A percentile compares a stretch with the other conserved stretches of the same genome.
Conservation (phyloP, 2,797 vertebrate genomes). For the Sebastiscus albofasciatus region DNA sequence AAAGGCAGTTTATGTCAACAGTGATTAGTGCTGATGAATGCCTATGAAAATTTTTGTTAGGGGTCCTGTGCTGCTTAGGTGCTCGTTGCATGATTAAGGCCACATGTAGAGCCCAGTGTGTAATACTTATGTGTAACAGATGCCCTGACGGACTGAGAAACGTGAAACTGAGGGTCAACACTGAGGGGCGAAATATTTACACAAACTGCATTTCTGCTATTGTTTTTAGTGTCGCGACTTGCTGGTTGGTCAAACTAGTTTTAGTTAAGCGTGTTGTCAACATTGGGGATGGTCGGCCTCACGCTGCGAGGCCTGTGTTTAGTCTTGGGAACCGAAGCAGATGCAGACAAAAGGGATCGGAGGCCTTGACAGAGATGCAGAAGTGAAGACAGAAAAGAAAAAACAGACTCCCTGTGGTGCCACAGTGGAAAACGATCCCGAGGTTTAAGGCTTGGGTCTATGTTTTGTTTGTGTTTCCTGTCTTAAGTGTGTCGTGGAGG, state of each 20-base stretch:
- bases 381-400: constrained; percentile 69
- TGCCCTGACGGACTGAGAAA: constrained; percentile 51
- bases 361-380: constrained; percentile 71
- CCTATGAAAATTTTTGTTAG: constrained; percentile 73
- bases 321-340: constrained; percentile 79
- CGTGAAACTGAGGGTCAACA: constrained; percentile 33
- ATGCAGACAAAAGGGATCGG: constrained; percentile 77
- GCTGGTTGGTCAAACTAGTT: constrained; percentile 40
- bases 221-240: constrained; percentile 35
- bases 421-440: constrained; percentile 79
- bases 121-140: constrained; percentile 72
- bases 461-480: constrained; percentile 80
- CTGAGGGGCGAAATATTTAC: constrained; percentile 35
- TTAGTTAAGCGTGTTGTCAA: constrained; percentile 65
- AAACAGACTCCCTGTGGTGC: constrained; percentile 75
- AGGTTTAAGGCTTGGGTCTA: constrained; percentile 70
- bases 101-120: constrained; percentile 69
- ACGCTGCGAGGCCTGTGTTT: constrained; percentile 70
- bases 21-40: constrained; percentile 79
- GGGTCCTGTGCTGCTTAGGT: constrained; percentile 64
- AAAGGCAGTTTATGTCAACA: constrained; percentile 79
- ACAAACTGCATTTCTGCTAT: constrained; percentile 26
- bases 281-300: constrained; percentile 27
- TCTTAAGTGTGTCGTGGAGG: constrained; percentile 66
- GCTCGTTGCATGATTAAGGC: constrained; percentile 71